Evolutionary conservation across 1,140 invertebrate species (phyloP), one percentile per base, ranked within the genome.

Genomic region (Gonatopus flavifemur): DNA sequence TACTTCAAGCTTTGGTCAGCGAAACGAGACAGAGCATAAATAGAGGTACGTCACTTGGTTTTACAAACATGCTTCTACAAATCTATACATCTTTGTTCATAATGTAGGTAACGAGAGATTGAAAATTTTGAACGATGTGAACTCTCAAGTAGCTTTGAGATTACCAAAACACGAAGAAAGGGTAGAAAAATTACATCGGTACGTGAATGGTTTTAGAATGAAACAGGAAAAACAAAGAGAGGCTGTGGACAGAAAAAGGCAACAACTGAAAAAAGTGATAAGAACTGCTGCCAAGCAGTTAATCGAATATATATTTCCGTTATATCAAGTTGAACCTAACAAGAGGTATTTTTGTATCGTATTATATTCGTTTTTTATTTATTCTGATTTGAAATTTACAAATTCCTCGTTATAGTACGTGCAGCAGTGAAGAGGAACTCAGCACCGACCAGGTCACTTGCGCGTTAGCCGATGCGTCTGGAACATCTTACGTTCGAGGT

Each of bases 271-370:
- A 56, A 82, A 82, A 57, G 62, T 87, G 30, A 78, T 86, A 28
- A 77, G 82, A 63, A 77, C 78, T 31, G 81, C 84, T 55, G 82
- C 88, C 35, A 76, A 85, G 47, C 86, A 90, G 66, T 79, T 91
- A 10, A 83, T 85, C 33, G 79, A 86, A 57, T 88, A 87, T 71
- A 88, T 93, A 62, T 91, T 93, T 76, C 88, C 88, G 9, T 84
- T 91, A 52, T 74, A 77, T 30, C 76, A 81, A 64, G 79, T 86
- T 40, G 74, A 83, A 57, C 80, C 79, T 25, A 70, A 69, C 40
- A 72, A 67, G 64, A 77, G 77, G 82, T 83, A 76, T 25, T 43
- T 36, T 43, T 43, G 37, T 46, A 32, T 22, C 13, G 7, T 16
- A 12, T 32, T 41, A 9, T 8, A 41, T 39, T 28, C 30, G 42